Percentiles rank a stretch among this genome's conserved stretches.
phyloP scores from a whole-genome alignment of 2,888 invertebrate genomes.

The Molorchus minor region DNA sequence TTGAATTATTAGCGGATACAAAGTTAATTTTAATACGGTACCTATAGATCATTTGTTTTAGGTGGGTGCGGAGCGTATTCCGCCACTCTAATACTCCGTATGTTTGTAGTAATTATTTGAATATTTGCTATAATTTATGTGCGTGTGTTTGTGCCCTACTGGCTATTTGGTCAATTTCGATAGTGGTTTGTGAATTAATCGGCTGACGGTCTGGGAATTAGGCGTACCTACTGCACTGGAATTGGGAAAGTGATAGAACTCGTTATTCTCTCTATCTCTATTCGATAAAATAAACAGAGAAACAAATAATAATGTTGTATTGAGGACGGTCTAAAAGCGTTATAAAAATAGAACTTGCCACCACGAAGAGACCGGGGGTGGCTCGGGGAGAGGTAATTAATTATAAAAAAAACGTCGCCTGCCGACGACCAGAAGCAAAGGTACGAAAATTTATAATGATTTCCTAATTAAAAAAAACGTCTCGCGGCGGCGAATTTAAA shows the following conservation, averaged over 20 bases:
- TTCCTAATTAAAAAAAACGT: constrained; percentile 55
- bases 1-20: constrained; percentile 42
- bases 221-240: no score
- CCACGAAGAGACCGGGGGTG: constrained; percentile 24
- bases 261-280: no score
- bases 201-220: no score
- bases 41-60: constrained; percentile 39
- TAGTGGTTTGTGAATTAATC: constrained; percentile 12
- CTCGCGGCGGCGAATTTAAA: constrained; percentile 43
- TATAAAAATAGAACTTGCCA: not conserved
- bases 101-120: constrained; percentile 33
- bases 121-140: constrained; percentile 37
- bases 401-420: constrained; percentile 53
- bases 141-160: not conserved
- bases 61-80: constrained; percentile 17
- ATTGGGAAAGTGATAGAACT: no score
- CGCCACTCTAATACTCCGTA: constrained; percentile 21
- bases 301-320: no score
- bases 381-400: constrained; percentile 48
- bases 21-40: constrained; percentile 41
- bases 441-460: constrained; percentile 56
- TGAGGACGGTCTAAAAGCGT: not conserved
- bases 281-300: no score
- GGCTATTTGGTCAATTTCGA: constrained; percentile 19
- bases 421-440: constrained; percentile 46